Percentiles rank a stretch among this genome's conserved stretches.
Evolutionary conservation across 2,797 vertebrate species (phyloP).

Genomic region (Telmatherina bonti): DNA sequence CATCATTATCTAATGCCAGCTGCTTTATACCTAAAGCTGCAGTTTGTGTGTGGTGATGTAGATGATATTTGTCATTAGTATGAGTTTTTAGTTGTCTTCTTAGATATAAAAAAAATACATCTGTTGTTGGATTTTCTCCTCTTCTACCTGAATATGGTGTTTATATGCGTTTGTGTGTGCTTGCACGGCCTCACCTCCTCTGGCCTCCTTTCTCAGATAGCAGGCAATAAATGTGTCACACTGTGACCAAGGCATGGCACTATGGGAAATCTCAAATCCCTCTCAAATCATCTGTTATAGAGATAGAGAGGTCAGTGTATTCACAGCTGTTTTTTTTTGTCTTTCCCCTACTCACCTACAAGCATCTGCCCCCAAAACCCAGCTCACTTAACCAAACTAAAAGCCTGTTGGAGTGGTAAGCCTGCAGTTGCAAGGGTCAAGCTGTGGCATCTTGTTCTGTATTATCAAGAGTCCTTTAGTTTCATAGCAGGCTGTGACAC

Average conservation of each 20-base stretch:
- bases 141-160: not conserved
- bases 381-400: conserved; percentile 59
- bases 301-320: conserved; percentile 49
- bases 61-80: not conserved
- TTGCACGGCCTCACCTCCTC: conserved; percentile 15
- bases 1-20: conserved; percentile 48
- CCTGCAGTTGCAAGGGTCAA: conserved; percentile 43
- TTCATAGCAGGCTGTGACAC: conserved; percentile 26
- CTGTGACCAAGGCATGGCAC: conserved; percentile 48
- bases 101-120: not conserved
- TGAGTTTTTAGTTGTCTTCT: not conserved
- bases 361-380: conserved; percentile 40
- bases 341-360: conserved; percentile 40
- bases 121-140: not conserved
- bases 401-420: conserved; percentile 45
- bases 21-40: conserved; percentile 14
- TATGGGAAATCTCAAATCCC: conserved; percentile 52
- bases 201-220: conserved; percentile 37
- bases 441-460: conserved; percentile 26
- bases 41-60: conserved; percentile 11
- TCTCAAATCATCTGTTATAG: conserved; percentile 59
- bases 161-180: not conserved
- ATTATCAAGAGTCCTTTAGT: conserved; percentile 41
- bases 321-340: conserved; percentile 31
- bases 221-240: conserved; percentile 64